Evolutionary conservation across 2,797 vertebrate species (phyloP), one percentile per base, ranked within the genome.

Genomic region (Cichlasoma orientale): DNA sequence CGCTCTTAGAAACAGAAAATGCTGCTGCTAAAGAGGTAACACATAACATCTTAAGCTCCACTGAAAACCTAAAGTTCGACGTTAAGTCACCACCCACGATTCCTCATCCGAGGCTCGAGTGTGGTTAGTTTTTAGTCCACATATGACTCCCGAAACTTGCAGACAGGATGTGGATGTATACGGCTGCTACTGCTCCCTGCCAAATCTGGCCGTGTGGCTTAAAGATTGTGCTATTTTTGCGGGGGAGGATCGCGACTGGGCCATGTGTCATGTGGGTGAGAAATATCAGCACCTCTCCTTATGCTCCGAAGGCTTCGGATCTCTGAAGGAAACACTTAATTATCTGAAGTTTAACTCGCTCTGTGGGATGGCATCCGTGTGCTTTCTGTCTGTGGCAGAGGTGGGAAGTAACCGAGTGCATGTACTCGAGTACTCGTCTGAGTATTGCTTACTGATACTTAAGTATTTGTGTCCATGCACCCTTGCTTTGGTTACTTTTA

Each of bases 261-360:
- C 88, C 86, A 68, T 89, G 92, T 91, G 92, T 94, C 90, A 90
- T 63, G 93, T 94, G 93, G 92, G 92, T 91, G 91, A 93, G 90
- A 88, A 90, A 75, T 76, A 90, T 89, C 94, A 79, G 92, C 94
- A 93, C 92, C 89, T 94, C 93, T 95, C 94, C 95, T 94, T 95
- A 95, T 95, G 95, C 91, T 94, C 86, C 19, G 38, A 74, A 89
- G 84, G 86, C 89, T 92, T 86, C 82, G 63, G 83, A 84, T 84
- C 88, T 89, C 87, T 66, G 79, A 84, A 89, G 89, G 89, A 93
- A 86, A 89, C 82, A 59, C 82, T 86, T 85, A 61, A 81, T 90
- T 78, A 71, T 82, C 70, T 38, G 41, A 91, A 87, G 86, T 86
- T 90, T 54, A 59, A 56, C 16, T 80, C 3, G 23, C 74, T 73